Percentiles rank a stretch among this genome's conserved stretches.
These are phyloP conservation scores for Tolmerus cingulatus DNA, from an alignment of 2,888 invertebrate genomes.

Conservation along the genomic window DNA sequence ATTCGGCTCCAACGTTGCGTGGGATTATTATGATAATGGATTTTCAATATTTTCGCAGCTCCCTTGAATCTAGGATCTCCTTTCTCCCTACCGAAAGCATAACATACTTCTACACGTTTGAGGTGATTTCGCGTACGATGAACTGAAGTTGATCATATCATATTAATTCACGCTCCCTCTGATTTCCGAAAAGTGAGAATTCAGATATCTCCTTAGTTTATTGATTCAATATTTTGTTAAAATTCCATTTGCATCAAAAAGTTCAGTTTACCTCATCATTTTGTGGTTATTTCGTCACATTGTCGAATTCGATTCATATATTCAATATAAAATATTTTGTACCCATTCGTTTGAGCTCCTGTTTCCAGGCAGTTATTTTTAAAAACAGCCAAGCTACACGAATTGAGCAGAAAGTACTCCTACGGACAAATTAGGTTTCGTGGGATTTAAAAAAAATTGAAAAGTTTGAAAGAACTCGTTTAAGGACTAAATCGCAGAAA, in stretches of 20 bases:
- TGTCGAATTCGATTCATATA: not conserved
- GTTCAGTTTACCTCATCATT: not conserved
- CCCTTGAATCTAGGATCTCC: not conserved
- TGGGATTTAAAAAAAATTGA: not conserved
- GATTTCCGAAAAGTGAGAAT: too few species aligned
- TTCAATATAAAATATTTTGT: not conserved
- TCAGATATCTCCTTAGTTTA: not conserved
- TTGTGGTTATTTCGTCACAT: not conserved
- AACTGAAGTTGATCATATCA: not conserved
- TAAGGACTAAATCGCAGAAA: not conserved
- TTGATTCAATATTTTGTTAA: not conserved
- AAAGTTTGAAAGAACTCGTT: not conserved
- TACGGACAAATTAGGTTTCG: not conserved
- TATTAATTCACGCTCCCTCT: not conserved
- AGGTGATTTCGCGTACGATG: not conserved
- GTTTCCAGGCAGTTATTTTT: not conserved
- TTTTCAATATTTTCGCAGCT: not conserved
- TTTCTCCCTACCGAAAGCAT: not conserved
- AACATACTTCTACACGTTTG: not conserved
- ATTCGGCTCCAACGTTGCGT: not conserved
- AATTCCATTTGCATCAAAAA: not conserved
- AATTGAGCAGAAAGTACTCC: not conserved
- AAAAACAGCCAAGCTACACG: not conserved
- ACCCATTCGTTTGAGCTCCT: not conserved
- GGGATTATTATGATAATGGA: conserved; percentile 10